These are phyloP conservation scores for Dendrolimus kikuchii DNA, from an alignment of 1,140 invertebrate genomes.

Conservation along the genomic window DNA sequence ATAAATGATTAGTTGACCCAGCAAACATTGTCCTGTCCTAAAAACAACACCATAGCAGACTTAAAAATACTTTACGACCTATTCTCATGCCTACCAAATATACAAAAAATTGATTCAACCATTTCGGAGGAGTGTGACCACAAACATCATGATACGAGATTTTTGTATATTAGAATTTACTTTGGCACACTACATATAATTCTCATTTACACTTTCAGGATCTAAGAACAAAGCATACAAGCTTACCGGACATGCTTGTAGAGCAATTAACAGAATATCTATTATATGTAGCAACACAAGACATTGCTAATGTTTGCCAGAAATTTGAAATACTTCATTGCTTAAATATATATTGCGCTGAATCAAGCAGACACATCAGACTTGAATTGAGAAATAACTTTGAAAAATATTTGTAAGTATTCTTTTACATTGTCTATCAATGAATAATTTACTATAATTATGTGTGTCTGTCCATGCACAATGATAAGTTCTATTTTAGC, in stretches of 20 bases:
- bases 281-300: constrained; percentile 32
- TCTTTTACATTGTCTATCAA: constrained; percentile 1
- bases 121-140: no score
- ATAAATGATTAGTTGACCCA: no score
- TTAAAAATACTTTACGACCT: no score
- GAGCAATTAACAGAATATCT: constrained; percentile 35
- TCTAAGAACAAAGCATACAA: constrained; percentile 30
- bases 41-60: no score
- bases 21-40: no score
- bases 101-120: no score
- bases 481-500: no score
- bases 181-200: not conserved
- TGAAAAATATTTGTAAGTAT: constrained; percentile 42
- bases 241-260: constrained; percentile 28
- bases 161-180: no score
- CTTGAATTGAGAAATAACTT: constrained; percentile 27
- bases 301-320: constrained; percentile 22
- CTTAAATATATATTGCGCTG: constrained; percentile 34
- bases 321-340: constrained; percentile 32
- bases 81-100: no score
- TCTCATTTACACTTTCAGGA: constrained; percentile 21
- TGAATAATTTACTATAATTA: no score
- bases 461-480: no score
- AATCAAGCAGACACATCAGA: constrained; percentile 35
- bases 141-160: no score